Percentiles rank a stretch among this genome's conserved stretches.
Conservation (phyloP, 2,797 vertebrate genomes). For the Pangasius larnaudii region DNA sequence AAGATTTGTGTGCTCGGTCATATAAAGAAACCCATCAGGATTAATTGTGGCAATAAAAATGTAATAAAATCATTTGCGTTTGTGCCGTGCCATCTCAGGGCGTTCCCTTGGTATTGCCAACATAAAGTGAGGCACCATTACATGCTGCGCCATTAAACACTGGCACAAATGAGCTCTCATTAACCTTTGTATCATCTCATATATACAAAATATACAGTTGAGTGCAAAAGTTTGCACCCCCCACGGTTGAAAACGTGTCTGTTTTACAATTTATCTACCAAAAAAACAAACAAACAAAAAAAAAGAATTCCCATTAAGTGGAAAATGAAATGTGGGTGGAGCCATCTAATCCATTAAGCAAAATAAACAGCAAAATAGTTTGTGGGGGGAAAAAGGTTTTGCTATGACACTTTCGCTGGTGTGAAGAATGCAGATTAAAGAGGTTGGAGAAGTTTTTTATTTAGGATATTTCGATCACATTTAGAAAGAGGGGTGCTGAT, state of each 20-base stretch:
- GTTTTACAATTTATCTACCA: too few relatives aligned
- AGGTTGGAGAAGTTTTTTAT: background rate
- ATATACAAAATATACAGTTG: background rate
- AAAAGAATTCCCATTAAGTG: background rate
- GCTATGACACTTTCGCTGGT: background rate
- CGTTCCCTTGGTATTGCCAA: slow-evolving; percentile 15
- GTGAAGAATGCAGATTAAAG: background rate
- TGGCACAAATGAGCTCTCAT: background rate
- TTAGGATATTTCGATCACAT: background rate
- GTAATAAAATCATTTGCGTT: slow-evolving; percentile 40
- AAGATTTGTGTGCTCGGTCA: slow-evolving; percentile 7
- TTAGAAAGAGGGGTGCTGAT: background rate
- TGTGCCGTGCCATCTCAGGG: slow-evolving; percentile 6
- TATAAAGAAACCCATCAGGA: slow-evolving; percentile 45
- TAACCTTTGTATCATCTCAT: slow-evolving; percentile 28
- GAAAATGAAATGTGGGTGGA: background rate
- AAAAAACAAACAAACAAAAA: background rate
- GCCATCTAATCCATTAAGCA: background rate
- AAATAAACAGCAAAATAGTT: background rate
- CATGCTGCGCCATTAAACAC: slow-evolving; percentile 10
- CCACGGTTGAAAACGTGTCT: background rate
- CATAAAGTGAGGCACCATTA: background rate
- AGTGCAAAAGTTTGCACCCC: slow-evolving; percentile 9
- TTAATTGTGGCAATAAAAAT: slow-evolving; percentile 42
- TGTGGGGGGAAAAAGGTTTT: background rate